A percentile compares a stretch with the other conserved stretches of the same genome.
Evolutionary conservation across 2,888 invertebrate genomes (phyloP).

Genomic region (Antheraea yamamai): DNA sequence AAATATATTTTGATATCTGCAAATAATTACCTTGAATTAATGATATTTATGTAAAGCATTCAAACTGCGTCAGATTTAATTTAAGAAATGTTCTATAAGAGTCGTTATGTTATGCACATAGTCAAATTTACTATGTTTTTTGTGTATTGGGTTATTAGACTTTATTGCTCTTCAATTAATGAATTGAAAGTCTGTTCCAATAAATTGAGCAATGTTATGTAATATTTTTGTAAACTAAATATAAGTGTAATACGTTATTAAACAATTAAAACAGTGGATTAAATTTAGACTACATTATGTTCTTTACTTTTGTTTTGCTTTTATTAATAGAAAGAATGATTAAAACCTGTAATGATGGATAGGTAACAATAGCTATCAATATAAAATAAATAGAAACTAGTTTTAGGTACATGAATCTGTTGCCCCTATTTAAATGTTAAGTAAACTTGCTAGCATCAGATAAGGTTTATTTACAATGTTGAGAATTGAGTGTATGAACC

Average conservation of each 20-base stretch:
- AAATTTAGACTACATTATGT: not conserved
- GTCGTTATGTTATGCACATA: not conserved
- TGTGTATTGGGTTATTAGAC: not conserved
- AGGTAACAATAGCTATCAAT: not conserved
- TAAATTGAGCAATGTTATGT: not conserved
- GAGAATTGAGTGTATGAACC: not conserved
- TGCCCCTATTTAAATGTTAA: not conserved
- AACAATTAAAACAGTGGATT: not conserved
- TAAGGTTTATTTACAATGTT: not conserved
- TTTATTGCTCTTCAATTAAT: not conserved
- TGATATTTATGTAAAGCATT: slow-evolving; percentile 18
- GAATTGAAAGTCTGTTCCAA: not conserved
- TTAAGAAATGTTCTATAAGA: not conserved
- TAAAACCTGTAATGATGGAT: not conserved
- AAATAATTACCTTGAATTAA: slow-evolving; percentile 22
- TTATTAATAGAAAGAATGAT: not conserved
- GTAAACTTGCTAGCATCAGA: slow-evolving; percentile 1
- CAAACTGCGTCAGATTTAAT: slow-evolving; percentile 8
- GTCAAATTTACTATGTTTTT: not conserved
- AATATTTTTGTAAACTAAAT: not conserved
- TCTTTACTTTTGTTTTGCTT: not conserved
- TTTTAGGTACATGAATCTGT: not conserved
- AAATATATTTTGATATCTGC: slow-evolving; percentile 15
- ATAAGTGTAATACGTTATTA: not conserved
- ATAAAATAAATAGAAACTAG: not conserved